Conservation (phyloP, 2,888 invertebrate genomes). For the Campoplex capitator region DNA sequence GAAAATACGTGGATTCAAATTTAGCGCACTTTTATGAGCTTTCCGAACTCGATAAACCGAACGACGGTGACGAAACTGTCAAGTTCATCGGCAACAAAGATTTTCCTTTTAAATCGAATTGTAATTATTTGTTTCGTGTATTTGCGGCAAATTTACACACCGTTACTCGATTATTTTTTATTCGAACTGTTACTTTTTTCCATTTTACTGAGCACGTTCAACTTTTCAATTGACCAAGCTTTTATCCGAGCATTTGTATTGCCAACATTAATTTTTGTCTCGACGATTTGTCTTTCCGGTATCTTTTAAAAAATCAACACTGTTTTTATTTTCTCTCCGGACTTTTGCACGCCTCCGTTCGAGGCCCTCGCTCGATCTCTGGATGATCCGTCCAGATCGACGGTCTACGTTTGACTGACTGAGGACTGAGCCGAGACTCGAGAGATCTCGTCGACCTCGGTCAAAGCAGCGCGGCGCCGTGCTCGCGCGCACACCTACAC, state of each 20-base stretch:
- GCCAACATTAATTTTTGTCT: background rate
- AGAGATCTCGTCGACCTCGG: slow-evolving; percentile 78
- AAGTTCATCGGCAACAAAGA: slow-evolving; percentile 11
- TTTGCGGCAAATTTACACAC: background rate
- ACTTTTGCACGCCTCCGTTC: slow-evolving; percentile 28
- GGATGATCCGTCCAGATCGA: slow-evolving; percentile 69
- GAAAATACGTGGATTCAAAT: slow-evolving; percentile 22
- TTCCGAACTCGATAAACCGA: background rate
- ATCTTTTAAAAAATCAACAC: background rate
- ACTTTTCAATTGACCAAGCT: background rate
- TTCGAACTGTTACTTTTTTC: background rate
- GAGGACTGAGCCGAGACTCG: slow-evolving; percentile 49
- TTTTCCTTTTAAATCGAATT: background rate
- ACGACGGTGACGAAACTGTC: background rate
- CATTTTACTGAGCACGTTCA: background rate
- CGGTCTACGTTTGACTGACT: slow-evolving; percentile 78
- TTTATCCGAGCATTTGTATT: background rate
- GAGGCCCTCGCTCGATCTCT: slow-evolving; percentile 37
- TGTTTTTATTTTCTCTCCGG: slow-evolving; percentile 4
- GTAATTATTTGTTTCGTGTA: background rate
- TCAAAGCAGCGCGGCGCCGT: slow-evolving; percentile 76
- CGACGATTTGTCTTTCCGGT: background rate
- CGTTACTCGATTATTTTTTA: background rate
- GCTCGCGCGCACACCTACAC: slow-evolving; percentile 67
- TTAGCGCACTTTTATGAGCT: slow-evolving; percentile 28